phyloP scores from a whole-genome alignment of 2,888 invertebrate species.

The Prosopocoilus inquinatus region DNA sequence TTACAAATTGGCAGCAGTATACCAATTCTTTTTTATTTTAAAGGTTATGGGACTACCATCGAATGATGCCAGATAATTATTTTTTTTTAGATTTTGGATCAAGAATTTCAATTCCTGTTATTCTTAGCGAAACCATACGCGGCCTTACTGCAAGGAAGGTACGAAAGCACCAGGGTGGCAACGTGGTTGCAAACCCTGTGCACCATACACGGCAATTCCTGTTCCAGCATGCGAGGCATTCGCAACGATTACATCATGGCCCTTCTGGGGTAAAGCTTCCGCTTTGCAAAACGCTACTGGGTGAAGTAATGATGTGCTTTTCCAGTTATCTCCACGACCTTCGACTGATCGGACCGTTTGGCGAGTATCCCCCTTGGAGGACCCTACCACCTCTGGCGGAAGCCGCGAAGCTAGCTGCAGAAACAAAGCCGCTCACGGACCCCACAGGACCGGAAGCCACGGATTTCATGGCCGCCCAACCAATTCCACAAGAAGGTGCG shows the following conservation, averaged over 20 bases:
- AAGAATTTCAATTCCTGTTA: conserved; percentile 53
- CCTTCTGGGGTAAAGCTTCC: conserved; percentile 48
- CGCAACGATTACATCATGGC: conserved; percentile 58
- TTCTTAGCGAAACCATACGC: conserved; percentile 53
- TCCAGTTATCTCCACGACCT: conserved; percentile 50
- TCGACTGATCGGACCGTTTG: conserved; percentile 52
- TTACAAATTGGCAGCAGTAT: too few species aligned
- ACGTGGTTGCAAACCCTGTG: conserved; percentile 56
- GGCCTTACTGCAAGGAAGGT: conserved; percentile 45
- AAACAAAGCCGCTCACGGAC: conserved; percentile 50
- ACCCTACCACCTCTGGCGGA: conserved; percentile 47
- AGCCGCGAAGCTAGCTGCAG: conserved; percentile 46
- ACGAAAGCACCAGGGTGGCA: conserved; percentile 50
- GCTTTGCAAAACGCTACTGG: neutral
- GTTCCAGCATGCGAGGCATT: conserved; percentile 54
- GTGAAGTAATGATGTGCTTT: neutral
- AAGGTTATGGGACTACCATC: too few species aligned
- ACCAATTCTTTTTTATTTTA: too few species aligned
- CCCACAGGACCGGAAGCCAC: conserved; percentile 52
- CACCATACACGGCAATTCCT: conserved; percentile 47
- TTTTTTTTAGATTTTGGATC: conserved; percentile 43
- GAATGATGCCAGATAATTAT: too few species aligned
- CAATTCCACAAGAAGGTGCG: conserved; percentile 55
- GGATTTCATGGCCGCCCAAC: conserved; percentile 52
- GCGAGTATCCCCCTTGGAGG: conserved; percentile 50